These are phyloP conservation scores for Clunio marinus DNA, from an alignment of 2,888 invertebrate species.

Conservation along the genomic window DNA sequence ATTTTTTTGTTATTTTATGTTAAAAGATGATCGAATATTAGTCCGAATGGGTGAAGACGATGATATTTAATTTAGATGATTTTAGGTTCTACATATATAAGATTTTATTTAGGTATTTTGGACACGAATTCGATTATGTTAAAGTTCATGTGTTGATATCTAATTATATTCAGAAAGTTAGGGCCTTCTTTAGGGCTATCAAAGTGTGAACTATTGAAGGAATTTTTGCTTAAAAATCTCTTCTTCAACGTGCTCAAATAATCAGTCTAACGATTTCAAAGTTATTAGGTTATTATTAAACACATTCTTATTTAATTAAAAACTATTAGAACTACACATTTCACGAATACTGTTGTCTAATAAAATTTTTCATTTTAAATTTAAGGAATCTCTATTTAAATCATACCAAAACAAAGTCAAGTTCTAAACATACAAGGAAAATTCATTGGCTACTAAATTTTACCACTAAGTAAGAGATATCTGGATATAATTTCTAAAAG, in stretches of 20 bases:
- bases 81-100: too few relatives aligned
- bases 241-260: conserved; percentile 21
- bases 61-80: too few relatives aligned
- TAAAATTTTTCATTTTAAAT: neutral
- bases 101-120: too few relatives aligned
- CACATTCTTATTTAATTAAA: neutral
- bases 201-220: neutral
- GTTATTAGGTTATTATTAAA: neutral
- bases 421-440: neutral
- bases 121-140: too few relatives aligned
- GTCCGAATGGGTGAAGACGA: too few relatives aligned
- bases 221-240: neutral
- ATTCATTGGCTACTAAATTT: neutral
- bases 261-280: conserved; percentile 37
- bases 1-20: too few relatives aligned
- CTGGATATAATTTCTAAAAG: neutral
- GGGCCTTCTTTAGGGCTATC: neutral
- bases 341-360: neutral
- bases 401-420: neutral
- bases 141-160: too few relatives aligned
- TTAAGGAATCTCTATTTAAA: neutral
- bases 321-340: neutral
- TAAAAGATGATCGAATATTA: too few relatives aligned
- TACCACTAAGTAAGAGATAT: neutral
- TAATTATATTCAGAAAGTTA: too few relatives aligned